Conservation (phyloP, 2,113 vertebrate genomes). For the Ellobius talpinus region DNA sequence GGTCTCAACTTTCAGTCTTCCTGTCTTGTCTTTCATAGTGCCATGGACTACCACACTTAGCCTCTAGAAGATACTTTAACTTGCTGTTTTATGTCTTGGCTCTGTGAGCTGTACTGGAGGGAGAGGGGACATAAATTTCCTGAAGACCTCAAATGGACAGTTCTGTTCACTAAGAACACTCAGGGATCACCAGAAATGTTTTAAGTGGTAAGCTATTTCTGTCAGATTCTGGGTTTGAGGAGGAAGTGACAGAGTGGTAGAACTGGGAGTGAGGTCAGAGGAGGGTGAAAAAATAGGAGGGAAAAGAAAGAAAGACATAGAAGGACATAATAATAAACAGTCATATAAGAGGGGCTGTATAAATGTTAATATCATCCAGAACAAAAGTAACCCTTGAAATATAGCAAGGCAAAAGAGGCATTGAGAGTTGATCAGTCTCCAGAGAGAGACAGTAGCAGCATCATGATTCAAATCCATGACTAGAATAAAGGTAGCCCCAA, state of each 20-base stretch:
- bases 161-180: constrained; percentile 11
- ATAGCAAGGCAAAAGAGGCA: not conserved
- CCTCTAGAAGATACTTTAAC: constrained; percentile 12
- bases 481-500: constrained; percentile 21
- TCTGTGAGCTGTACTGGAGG: not conserved
- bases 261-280: not conserved
- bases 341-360: not conserved
- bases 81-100: not conserved
- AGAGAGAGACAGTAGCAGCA: not conserved
- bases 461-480: constrained; percentile 4
- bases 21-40: not conserved
- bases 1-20: not conserved
- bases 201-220: constrained; percentile 40
- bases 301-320: not conserved
- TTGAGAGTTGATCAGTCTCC: not conserved
- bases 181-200: constrained; percentile 52
- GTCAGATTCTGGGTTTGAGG: not conserved
- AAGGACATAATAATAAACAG: not conserved
- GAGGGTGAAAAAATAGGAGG: not conserved
- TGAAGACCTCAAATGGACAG: not conserved
- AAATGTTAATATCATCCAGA: constrained; percentile 32
- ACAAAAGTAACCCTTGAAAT: constrained; percentile 42
- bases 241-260: not conserved
- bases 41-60: not conserved
- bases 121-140: not conserved